Evolutionary conservation across 2,113 vertebrate genomes (phyloP).

Genomic region (Prolemur simus): DNA sequence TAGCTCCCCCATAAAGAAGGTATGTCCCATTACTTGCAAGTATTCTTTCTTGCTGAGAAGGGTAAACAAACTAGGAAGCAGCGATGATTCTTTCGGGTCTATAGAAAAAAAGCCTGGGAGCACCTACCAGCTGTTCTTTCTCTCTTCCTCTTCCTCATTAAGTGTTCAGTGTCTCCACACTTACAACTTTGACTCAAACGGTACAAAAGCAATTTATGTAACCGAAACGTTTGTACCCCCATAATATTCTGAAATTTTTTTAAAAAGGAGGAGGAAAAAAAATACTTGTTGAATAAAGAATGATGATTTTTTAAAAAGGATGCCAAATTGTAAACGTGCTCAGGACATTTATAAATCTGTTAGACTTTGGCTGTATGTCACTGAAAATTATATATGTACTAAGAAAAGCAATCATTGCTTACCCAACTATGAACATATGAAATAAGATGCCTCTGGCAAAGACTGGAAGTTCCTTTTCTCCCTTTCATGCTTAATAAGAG

Average conservation of each 20-base stretch:
- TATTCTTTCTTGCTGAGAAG: background rate
- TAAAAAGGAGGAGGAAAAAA: background rate
- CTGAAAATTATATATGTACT: background rate
- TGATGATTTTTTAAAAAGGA: background rate
- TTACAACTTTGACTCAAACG: no score
- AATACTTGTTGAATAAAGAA: background rate
- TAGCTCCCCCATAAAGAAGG: background rate
- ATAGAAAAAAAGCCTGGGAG: background rate
- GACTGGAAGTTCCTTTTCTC: background rate
- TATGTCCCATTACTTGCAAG: background rate
- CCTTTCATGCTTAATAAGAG: slow-evolving; percentile 24
- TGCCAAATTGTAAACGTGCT: background rate
- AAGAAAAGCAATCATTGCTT: slow-evolving; percentile 24
- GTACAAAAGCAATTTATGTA: no score
- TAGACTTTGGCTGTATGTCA: background rate
- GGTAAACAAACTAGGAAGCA: background rate
- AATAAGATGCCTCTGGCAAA: background rate
- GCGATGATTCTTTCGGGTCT: background rate
- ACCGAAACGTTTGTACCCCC: no score
- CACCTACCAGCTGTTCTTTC: background rate
- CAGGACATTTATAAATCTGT: background rate
- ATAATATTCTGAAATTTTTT: no score
- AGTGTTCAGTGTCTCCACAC: background rate
- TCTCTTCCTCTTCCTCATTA: background rate
- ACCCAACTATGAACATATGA: slow-evolving; percentile 3